These are phyloP conservation scores for Heliconius congener DNA, from an alignment of 1,140 invertebrate species.

Conservation along the genomic window DNA sequence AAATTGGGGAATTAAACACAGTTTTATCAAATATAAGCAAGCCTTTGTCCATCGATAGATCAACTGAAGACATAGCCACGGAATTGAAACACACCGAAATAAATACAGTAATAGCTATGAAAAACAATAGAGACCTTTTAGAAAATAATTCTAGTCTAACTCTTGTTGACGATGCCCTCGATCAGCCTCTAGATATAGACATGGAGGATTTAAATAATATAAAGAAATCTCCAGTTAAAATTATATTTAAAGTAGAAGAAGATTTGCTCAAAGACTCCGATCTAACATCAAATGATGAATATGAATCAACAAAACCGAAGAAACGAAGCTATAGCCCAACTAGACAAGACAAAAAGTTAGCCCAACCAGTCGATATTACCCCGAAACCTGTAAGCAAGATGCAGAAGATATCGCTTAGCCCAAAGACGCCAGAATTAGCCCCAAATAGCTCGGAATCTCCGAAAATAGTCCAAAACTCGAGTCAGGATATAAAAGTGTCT, in stretches of 20 bases:
- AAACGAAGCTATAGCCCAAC: slow-evolving; percentile 56
- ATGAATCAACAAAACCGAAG: slow-evolving; percentile 38
- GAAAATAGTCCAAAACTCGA: slow-evolving; percentile 2
- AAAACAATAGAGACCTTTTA: slow-evolving; percentile 58
- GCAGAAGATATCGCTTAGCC: slow-evolving; percentile 58
- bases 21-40: slow-evolving; percentile 46
- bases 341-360: slow-evolving; percentile 25
- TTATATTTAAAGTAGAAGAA: slow-evolving; percentile 50
- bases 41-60: slow-evolving; percentile 47
- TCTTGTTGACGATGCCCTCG: slow-evolving; percentile 57
- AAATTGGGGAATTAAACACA: slow-evolving; percentile 34
- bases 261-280: slow-evolving; percentile 44
- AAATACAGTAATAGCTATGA: slow-evolving; percentile 67
- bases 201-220: slow-evolving; percentile 26
- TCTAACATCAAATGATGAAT: slow-evolving; percentile 45
- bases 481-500: slow-evolving; percentile 23
- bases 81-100: slow-evolving; percentile 54
- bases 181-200: slow-evolving; percentile 40
- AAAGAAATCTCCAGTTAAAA: slow-evolving; percentile 43
- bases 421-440: slow-evolving; percentile 27
- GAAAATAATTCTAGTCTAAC: slow-evolving; percentile 60
- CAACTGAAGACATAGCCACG: slow-evolving; percentile 34
- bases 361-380: slow-evolving; percentile 43
- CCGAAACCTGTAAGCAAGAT: slow-evolving; percentile 64
- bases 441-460: slow-evolving; percentile 1